These are phyloP conservation scores for Mya arenaria DNA, from an alignment of 1,140 invertebrate species.

Conservation along the genomic window DNA sequence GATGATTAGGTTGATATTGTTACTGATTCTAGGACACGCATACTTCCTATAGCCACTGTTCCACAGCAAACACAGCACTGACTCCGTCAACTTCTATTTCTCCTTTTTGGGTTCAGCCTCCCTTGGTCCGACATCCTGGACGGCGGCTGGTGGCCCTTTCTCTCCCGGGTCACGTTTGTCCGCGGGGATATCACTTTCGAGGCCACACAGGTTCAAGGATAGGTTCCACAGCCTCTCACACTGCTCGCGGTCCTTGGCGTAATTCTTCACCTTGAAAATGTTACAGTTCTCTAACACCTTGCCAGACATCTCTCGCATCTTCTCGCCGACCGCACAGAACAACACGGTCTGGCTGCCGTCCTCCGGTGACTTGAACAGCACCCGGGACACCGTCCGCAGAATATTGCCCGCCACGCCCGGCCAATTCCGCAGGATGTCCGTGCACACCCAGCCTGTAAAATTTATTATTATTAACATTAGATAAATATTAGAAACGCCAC, in stretches of 20 bases:
- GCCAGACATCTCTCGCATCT: conserved; percentile 70
- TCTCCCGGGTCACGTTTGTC: not conserved
- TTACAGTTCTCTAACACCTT: conserved; percentile 74
- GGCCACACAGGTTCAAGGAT: conserved; percentile 69
- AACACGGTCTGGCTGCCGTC: conserved; percentile 77
- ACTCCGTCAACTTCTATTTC: conserved; percentile 32
- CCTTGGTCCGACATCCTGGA: conserved; percentile 8
- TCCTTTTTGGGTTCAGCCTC: conserved; percentile 5
- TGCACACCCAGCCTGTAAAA: conserved; percentile 55
- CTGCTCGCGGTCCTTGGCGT: conserved; percentile 63
- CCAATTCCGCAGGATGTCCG: conserved; percentile 71
- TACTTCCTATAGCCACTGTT: no score
- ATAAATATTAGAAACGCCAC: no score
- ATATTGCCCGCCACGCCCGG: conserved; percentile 73
- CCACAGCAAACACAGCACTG: no score
- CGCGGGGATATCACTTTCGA: conserved; percentile 57
- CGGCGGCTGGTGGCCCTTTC: not conserved
- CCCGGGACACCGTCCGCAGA: conserved; percentile 60
- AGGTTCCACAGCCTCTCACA: conserved; percentile 71
- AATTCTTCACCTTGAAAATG: conserved; percentile 61
- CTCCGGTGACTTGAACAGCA: conserved; percentile 76
- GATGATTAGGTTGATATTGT: no score
- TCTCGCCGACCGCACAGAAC: conserved; percentile 73
- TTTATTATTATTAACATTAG: no score
- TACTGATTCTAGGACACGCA: no score